Conservation (phyloP, 1,140 invertebrate species). For the Bombyx mandarina region DNA sequence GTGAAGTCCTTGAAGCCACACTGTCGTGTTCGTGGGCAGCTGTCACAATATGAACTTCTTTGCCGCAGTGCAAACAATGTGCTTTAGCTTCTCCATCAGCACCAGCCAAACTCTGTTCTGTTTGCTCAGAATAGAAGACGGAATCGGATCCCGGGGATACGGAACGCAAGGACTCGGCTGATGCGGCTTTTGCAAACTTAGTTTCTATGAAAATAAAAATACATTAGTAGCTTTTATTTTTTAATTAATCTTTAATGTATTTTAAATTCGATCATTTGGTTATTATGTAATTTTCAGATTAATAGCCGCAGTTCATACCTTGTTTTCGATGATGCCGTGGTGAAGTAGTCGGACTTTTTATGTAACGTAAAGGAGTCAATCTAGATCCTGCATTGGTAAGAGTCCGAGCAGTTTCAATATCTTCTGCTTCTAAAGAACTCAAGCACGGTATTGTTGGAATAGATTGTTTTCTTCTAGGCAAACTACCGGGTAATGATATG, state of each 20-base stretch:
- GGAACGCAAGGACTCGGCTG: conserved; percentile 86
- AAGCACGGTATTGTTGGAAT: conserved; percentile 64
- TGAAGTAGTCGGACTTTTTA: conserved; percentile 49
- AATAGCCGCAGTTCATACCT: conserved; percentile 13
- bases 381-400: conserved; percentile 44
- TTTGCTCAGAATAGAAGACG: conserved; percentile 88
- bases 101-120: conserved; percentile 58
- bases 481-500: conserved; percentile 76
- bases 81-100: conserved; percentile 59
- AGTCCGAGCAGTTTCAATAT: conserved; percentile 60
- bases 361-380: conserved; percentile 52
- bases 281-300: too few relatives aligned
- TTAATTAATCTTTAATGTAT: neutral
- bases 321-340: conserved; percentile 49
- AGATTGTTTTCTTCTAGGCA: conserved; percentile 76
- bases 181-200: conserved; percentile 81
- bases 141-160: conserved; percentile 90
- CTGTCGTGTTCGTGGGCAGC: conserved; percentile 62
- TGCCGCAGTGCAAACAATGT: conserved; percentile 85
- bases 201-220: conserved; percentile 39
- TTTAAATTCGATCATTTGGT: neutral
- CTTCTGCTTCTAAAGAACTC: conserved; percentile 69
- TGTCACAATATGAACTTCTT: conserved; percentile 77
- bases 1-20: conserved; percentile 61
- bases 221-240: neutral